Percentiles rank a stretch among this genome's conserved stretches.
These are phyloP conservation scores for Pangasianodon hypophthalmus DNA, from an alignment of 2,113 vertebrate genomes.

Conservation along the genomic window DNA sequence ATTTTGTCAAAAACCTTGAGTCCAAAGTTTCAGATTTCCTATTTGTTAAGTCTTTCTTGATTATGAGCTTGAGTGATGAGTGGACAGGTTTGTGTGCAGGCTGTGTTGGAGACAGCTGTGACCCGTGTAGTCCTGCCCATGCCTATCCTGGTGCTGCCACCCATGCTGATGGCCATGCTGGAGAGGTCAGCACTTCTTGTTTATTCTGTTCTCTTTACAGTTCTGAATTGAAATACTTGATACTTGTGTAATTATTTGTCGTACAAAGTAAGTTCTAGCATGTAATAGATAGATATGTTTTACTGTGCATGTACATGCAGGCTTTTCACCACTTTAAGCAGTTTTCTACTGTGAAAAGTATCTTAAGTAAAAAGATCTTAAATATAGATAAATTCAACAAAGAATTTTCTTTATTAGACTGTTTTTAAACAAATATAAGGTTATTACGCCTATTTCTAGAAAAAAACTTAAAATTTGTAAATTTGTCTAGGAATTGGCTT, in stretches of 20 bases:
- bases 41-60: not conserved
- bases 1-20: not conserved
- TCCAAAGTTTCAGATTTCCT: not conserved
- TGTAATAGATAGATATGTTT: not conserved
- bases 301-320: not conserved
- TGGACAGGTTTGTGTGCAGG: constrained; percentile 70
- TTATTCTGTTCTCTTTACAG: not conserved
- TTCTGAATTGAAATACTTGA: not conserved
- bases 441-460: not conserved
- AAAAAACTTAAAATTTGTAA: not conserved
- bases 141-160: constrained; percentile 91
- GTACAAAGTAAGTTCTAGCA: not conserved
- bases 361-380: not conserved
- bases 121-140: constrained; percentile 90
- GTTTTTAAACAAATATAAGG: not conserved
- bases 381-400: not conserved
- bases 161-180: constrained; percentile 87
- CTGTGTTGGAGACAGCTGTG: constrained; percentile 88
- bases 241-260: not conserved
- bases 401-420: not conserved
- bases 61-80: not conserved
- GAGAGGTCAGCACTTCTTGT: constrained; percentile 83
- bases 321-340: not conserved
- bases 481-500: not conserved
- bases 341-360: not conserved